Evolutionary conservation across 2,888 invertebrate species (phyloP).

Genomic region (Ephialtes manifestator): DNA sequence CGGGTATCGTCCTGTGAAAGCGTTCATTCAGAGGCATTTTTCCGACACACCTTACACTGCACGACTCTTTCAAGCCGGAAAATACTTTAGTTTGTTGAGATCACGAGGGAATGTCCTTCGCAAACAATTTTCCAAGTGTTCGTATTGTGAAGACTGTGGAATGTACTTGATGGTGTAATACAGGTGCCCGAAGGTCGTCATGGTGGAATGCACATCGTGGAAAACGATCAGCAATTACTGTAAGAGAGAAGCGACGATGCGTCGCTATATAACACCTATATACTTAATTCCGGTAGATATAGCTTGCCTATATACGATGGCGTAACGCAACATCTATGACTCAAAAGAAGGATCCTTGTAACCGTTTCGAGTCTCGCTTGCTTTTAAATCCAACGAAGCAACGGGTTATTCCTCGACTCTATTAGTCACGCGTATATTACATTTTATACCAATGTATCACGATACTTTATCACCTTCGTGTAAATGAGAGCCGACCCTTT

Average conservation of each 20-base stretch:
- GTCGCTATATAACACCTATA: background rate
- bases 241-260: slow-evolving; percentile 48
- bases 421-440: slow-evolving; percentile 47
- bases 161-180: background rate
- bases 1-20: slow-evolving; percentile 20
- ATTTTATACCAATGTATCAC: slow-evolving; percentile 13
- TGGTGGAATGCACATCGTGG: slow-evolving; percentile 59
- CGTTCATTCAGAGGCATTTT: slow-evolving; percentile 42
- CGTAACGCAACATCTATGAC: slow-evolving; percentile 29
- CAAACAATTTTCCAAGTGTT: background rate
- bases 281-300: slow-evolving; percentile 6
- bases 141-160: background rate
- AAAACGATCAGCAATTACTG: slow-evolving; percentile 63
- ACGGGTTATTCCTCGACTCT: slow-evolving; percentile 15
- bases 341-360: slow-evolving; percentile 64
- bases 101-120: slow-evolving; percentile 15
- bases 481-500: background rate
- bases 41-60: slow-evolving; percentile 27
- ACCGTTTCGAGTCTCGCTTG: slow-evolving; percentile 60
- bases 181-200: slow-evolving; percentile 54
- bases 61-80: slow-evolving; percentile 3
- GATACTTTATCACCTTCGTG: slow-evolving; percentile 30
- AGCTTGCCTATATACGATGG: background rate
- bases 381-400: slow-evolving; percentile 37
- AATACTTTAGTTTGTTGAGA: slow-evolving; percentile 10